phyloP scores from a whole-genome alignment of 2,797 vertebrate genomes.

The Neomorphus geoffroyi region DNA sequence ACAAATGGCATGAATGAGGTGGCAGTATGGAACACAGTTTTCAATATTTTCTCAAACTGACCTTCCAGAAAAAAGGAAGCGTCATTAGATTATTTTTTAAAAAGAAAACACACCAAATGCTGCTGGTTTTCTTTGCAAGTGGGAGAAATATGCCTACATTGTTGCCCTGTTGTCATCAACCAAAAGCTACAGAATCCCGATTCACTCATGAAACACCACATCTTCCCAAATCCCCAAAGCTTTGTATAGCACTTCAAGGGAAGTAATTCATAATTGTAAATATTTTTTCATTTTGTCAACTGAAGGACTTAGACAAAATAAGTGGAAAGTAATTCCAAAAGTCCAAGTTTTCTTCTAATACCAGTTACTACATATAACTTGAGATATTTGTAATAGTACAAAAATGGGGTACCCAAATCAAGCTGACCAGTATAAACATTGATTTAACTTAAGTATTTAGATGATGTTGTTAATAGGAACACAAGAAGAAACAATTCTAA shows the following conservation, averaged over 20 bases:
- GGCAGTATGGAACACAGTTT: constrained; percentile 7
- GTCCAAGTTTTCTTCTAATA: background rate
- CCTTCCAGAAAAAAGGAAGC: background rate
- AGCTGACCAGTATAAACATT: background rate
- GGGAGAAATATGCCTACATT: background rate
- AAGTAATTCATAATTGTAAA: background rate
- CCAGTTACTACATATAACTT: background rate
- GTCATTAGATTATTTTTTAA: background rate
- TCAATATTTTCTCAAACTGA: background rate
- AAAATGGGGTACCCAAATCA: background rate
- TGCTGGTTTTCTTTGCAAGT: background rate
- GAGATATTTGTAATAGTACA: background rate
- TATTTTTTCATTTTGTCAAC: background rate
- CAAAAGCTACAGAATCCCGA: background rate
- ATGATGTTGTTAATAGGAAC: background rate
- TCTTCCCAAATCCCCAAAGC: background rate
- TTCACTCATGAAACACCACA: background rate
- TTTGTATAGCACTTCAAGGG: background rate
- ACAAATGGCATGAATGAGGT: constrained; percentile 66
- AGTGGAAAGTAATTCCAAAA: background rate
- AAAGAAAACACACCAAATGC: background rate
- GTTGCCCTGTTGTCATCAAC: background rate
- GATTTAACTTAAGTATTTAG: background rate
- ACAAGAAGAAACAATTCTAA: background rate
- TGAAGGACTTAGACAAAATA: background rate